phyloP scores from a whole-genome alignment of 2,113 vertebrate species.

The Phalacrocorax aristotelis region DNA sequence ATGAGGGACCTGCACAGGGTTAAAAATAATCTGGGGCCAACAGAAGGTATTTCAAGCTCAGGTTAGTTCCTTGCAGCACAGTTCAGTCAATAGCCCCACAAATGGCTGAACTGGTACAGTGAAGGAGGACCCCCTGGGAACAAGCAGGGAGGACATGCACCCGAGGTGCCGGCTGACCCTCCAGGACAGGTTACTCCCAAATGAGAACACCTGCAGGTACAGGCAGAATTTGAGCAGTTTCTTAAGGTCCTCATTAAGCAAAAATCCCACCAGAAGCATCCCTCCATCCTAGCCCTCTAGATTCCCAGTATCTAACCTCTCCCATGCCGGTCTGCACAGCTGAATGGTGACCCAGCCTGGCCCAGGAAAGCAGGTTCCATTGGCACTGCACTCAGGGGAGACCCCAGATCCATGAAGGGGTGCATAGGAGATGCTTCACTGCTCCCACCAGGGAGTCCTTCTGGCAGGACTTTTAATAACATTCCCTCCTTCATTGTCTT shows the following conservation, averaged over 20 bases:
- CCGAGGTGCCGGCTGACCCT: not conserved
- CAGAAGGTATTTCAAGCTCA: not conserved
- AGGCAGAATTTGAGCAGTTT: not conserved
- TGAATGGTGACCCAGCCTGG: not conserved
- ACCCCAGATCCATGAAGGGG: fast-evolving
- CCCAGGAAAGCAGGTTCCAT: not conserved
- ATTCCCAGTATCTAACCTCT: not conserved
- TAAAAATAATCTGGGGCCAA: not conserved
- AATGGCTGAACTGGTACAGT: not conserved
- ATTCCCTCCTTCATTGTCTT: not conserved
- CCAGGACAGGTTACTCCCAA: not conserved
- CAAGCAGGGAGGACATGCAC: not conserved
- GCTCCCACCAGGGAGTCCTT: not conserved
- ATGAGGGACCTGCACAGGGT: not conserved
- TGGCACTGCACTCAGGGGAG: not conserved
- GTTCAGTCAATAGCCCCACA: not conserved
- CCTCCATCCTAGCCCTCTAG: not conserved
- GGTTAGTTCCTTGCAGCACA: not conserved
- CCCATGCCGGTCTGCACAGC: fast-evolving
- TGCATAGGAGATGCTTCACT: not conserved
- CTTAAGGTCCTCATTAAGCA: not conserved
- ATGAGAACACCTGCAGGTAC: not conserved
- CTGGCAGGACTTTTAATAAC: not conserved
- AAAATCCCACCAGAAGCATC: not conserved
- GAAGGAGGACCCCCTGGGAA: not conserved